phyloP scores from a whole-genome alignment of 1,140 invertebrate genomes.

The Papilio helenus region DNA sequence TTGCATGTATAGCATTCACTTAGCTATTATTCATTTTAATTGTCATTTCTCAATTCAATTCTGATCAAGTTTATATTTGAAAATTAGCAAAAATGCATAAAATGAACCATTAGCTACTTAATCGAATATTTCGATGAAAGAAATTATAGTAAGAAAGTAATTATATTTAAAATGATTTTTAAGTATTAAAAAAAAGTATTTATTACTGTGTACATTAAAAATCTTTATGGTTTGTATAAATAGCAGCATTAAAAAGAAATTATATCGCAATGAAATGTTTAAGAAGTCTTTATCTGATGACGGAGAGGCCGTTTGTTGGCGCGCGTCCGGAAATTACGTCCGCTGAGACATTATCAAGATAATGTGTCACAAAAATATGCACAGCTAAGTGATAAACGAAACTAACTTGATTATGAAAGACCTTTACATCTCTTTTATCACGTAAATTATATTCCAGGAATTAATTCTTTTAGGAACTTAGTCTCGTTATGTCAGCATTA shows the following conservation, averaged over 20 bases:
- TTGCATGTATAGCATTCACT: neutral
- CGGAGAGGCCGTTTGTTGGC: constrained; percentile 30
- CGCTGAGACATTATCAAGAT: constrained; percentile 34
- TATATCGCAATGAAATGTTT: constrained; percentile 33
- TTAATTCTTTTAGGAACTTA: neutral
- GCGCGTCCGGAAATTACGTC: constrained; percentile 33
- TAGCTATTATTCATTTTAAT: neutral
- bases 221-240: neutral
- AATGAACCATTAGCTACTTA: neutral
- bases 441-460: neutral
- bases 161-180: too few species aligned
- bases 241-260: constrained; percentile 35
- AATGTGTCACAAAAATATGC: constrained; percentile 34
- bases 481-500: too few species aligned
- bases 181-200: neutral
- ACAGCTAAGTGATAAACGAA: constrained; percentile 13
- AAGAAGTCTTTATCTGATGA: constrained; percentile 38
- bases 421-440: neutral
- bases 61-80: neutral
- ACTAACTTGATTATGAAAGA: neutral
- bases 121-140: too few species aligned
- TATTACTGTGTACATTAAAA: neutral
- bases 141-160: too few species aligned
- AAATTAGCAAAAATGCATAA: neutral
- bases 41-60: too few species aligned